A percentile compares a stretch with the other conserved stretches of the same genome.
These are phyloP conservation scores for Anadara kagoshimensis DNA, from an alignment of 1,140 invertebrate species.

Conservation along the genomic window DNA sequence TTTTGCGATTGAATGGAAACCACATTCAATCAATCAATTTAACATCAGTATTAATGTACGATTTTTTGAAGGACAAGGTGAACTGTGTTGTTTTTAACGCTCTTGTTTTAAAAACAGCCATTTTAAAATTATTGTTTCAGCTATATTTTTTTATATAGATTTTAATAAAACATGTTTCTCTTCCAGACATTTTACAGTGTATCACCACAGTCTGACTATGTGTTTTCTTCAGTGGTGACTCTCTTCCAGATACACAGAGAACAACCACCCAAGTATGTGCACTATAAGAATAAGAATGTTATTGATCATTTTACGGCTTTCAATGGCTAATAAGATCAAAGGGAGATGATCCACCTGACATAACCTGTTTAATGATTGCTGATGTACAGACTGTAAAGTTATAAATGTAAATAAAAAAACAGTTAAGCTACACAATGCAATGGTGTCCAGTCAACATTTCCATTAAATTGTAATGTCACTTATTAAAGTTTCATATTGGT, in stretches of 20 bases:
- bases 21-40: too few species aligned
- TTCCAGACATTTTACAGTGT: slow-evolving; percentile 84
- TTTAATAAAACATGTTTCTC: neutral
- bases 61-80: neutral
- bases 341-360: neutral
- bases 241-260: slow-evolving; percentile 93
- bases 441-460: too few species aligned
- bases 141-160: neutral
- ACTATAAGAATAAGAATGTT: neutral
- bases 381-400: neutral
- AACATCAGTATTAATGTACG: too few species aligned
- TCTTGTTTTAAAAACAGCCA: neutral
- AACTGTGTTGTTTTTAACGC: neutral
- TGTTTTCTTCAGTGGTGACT: slow-evolving; percentile 83
- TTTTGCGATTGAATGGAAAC: too few species aligned
- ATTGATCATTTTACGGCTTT: too few species aligned
- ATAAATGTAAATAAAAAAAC: too few species aligned
- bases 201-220: slow-evolving; percentile 89
- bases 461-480: too few species aligned
- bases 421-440: too few species aligned
- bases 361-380: neutral
- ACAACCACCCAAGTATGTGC: slow-evolving; percentile 84
- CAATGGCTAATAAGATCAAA: too few species aligned
- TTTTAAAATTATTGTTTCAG: neutral
- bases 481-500: too few species aligned